Evolutionary conservation across 2,797 vertebrate genomes (phyloP), one percentile per base, ranked within the genome.

Genomic region (Salmo trutta): DNA sequence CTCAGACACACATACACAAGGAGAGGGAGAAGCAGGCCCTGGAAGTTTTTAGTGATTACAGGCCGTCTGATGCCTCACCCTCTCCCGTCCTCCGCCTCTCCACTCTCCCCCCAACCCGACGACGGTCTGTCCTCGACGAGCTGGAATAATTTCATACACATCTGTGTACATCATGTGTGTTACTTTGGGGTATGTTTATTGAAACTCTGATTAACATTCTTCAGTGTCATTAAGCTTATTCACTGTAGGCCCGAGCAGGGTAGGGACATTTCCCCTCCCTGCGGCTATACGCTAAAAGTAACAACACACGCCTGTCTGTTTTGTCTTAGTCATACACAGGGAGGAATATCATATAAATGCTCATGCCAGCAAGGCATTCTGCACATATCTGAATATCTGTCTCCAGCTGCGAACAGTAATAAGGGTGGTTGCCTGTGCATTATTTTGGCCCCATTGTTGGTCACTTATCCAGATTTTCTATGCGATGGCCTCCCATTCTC

Each of bases 401-500:
- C 83, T 83, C 81, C 91, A 91, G 92, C 91, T 92, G 91, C 81
- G 82, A 74, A 76, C 78, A 83, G 91, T 90, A 91, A 90, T 81
- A 79, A 85, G 87, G 85, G 86, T 84, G 87, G 90, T 88, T 90
- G 85, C 83, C 85, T 75, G 19, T 85, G 90, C 85, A 87, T 89
- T 91, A 91, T 91, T 93, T 88, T 89, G 83, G 86, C 89, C 88
- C 87, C 75, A 81, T 86, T 91, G 84, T 90, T 85, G 91, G 92
- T 94, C 92, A 93, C 89, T 92, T 93, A 92, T 90, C 88, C 90
- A 91, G 91, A 93, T 93, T 93, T 91, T 90, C 87, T 90, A 93
- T 88, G 91, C 83, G 92, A 93, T 93, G 90, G 90, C 90, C 82
- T 85, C 91, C 91, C 87, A 86, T 89, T 90, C 87, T 83, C 88